Evolutionary conservation across 2,888 invertebrate species (phyloP).

Genomic region (Orthonevra nobilis): DNA sequence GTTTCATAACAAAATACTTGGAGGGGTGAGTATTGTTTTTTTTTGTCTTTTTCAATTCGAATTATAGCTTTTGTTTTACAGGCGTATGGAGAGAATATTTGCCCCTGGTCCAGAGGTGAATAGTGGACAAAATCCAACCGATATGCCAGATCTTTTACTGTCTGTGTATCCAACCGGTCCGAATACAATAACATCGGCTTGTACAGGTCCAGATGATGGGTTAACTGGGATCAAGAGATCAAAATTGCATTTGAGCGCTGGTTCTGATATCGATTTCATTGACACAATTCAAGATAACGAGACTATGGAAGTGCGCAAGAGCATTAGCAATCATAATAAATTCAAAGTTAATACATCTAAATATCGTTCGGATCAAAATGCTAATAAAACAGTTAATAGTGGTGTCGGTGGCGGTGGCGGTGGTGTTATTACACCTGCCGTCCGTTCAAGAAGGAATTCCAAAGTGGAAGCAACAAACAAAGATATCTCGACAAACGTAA

Average conservation of each 20-base stretch:
- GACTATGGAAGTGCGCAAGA: slow-evolving; percentile 77
- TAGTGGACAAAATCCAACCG: slow-evolving; percentile 87
- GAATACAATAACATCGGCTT: slow-evolving; percentile 85
- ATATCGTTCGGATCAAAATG: slow-evolving; percentile 74
- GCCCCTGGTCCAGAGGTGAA: slow-evolving; percentile 81
- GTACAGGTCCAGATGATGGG: slow-evolving; percentile 91
- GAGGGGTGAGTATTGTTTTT: slow-evolving; percentile 83
- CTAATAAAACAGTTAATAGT: slow-evolving; percentile 70
- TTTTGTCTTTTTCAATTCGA: not conserved
- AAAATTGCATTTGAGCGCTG: slow-evolving; percentile 85
- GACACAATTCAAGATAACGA: slow-evolving; percentile 82
- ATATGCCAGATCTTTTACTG: slow-evolving; percentile 84
- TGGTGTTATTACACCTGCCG: slow-evolving; percentile 30
- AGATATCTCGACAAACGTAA: not conserved
- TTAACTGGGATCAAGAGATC: slow-evolving; percentile 86
- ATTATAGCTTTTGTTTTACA: slow-evolving; percentile 54
- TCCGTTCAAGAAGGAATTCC: slow-evolving; percentile 78
- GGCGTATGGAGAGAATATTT: slow-evolving; percentile 78
- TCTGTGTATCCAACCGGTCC: slow-evolving; percentile 81
- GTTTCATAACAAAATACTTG: slow-evolving; percentile 86
- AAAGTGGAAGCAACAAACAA: slow-evolving; percentile 72
- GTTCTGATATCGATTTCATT: slow-evolving; percentile 85
- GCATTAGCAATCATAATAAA: slow-evolving; percentile 76
- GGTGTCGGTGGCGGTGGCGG: slow-evolving; percentile 52
- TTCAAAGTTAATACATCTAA: slow-evolving; percentile 73